phyloP scores from a whole-genome alignment of 1,140 invertebrate species.

The Brachionus asplanchnoidis region DNA sequence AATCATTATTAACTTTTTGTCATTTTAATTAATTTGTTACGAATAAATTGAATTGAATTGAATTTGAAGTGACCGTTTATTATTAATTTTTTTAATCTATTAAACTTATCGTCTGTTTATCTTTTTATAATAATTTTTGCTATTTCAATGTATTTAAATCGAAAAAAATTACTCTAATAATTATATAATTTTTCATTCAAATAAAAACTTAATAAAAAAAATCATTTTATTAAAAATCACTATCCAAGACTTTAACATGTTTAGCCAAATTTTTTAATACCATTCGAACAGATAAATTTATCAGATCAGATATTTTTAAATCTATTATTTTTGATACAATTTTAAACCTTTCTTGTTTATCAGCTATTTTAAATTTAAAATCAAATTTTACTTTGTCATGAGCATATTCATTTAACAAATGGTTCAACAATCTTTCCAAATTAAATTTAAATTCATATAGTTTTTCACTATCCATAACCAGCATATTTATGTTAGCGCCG shows the following conservation, averaged over 20 bases:
- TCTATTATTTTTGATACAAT: background rate
- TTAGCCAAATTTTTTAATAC: constrained; percentile 5
- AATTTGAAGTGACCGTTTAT: too few species aligned
- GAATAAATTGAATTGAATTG: too few species aligned
- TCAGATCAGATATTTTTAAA: background rate
- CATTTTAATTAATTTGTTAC: too few species aligned
- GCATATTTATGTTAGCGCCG: background rate
- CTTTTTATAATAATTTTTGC: too few species aligned
- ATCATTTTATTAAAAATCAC: background rate
- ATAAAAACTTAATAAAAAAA: too few species aligned
- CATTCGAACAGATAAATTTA: background rate
- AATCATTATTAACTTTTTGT: too few species aligned
- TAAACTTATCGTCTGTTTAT: too few species aligned
- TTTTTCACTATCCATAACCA: background rate
- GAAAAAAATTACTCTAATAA: too few species aligned
- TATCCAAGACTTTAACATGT: background rate
- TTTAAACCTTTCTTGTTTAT: background rate
- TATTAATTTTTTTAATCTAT: too few species aligned
- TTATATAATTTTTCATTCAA: too few species aligned
- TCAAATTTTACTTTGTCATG: background rate
- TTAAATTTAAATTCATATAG: constrained; percentile 1
- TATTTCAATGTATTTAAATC: too few species aligned
- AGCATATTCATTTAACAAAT: constrained; percentile 27
- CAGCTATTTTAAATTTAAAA: background rate
- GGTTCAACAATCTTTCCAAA: constrained; percentile 32